Evolutionary conservation across 2,113 vertebrate genomes (phyloP).

Genomic region (Gymnorhina tibicen): DNA sequence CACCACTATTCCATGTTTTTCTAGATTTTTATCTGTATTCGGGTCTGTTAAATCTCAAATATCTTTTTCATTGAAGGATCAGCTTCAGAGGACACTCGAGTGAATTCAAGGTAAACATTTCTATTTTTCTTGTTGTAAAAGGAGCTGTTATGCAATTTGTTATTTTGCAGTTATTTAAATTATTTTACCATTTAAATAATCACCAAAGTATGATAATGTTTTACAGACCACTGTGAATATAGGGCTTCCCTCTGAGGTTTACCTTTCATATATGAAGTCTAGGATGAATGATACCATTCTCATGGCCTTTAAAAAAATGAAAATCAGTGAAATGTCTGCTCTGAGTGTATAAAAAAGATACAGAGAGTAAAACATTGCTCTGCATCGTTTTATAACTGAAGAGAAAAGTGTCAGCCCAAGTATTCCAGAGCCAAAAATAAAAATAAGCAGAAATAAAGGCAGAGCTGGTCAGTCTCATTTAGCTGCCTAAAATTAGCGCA

Average conservation of each 20-base stretch:
- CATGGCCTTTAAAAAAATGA: background rate
- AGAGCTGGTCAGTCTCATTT: background rate
- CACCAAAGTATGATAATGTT: background rate
- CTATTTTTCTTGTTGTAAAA: background rate
- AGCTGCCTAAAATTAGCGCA: background rate
- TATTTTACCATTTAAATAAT: background rate
- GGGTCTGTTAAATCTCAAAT: background rate
- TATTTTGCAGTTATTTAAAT: background rate
- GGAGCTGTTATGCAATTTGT: background rate
- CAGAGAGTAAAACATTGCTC: background rate
- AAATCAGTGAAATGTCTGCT: background rate
- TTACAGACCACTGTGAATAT: background rate
- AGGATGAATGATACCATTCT: background rate
- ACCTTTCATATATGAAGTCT: background rate
- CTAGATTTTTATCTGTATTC: background rate
- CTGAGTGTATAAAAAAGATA: background rate
- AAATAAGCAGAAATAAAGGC: background rate
- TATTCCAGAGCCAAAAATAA: background rate
- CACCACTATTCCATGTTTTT: background rate
- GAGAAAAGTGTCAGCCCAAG: background rate
- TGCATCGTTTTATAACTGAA: background rate
- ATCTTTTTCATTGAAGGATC: background rate
- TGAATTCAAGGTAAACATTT: background rate
- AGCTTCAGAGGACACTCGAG: background rate
- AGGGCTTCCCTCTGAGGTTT: background rate